These are phyloP conservation scores for Eonycteris spelaea DNA, from an alignment of 2,113 vertebrate species.

Conservation along the genomic window DNA sequence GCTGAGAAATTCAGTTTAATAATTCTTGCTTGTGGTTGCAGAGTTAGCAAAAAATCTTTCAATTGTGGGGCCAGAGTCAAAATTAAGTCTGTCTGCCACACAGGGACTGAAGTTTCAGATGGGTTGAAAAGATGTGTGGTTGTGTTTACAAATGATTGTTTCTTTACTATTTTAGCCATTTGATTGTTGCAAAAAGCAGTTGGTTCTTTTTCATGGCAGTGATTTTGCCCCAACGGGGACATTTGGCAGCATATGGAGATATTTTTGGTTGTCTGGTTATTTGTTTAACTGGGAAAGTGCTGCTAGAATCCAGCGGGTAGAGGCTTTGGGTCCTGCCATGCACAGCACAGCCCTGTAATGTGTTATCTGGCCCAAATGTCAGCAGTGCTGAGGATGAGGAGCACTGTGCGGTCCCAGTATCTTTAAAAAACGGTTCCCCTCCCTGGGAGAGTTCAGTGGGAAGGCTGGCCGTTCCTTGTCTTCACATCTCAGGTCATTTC, in stretches of 20 bases:
- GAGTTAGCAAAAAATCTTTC: neutral
- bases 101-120: neutral
- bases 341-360: neutral
- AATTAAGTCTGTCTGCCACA: neutral
- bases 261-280: neutral
- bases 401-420: neutral
- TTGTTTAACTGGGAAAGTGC: neutral
- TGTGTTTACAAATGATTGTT: conserved; percentile 10
- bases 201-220: neutral
- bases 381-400: neutral
- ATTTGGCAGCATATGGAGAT: neutral
- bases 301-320: neutral
- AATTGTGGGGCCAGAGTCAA: neutral
- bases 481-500: neutral
- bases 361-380: neutral
- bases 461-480: neutral
- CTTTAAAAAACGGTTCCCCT: neutral
- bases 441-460: neutral
- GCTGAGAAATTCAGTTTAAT: conserved; percentile 26
- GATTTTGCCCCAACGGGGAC: neutral
- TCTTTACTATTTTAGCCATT: neutral
- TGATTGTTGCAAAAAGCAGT: neutral
- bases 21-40: neutral
- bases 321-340: neutral
- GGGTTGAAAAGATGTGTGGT: neutral